phyloP scores from a whole-genome alignment of 92 coral and sea anemone species.

The Palythoa caribaeorum region DNA sequence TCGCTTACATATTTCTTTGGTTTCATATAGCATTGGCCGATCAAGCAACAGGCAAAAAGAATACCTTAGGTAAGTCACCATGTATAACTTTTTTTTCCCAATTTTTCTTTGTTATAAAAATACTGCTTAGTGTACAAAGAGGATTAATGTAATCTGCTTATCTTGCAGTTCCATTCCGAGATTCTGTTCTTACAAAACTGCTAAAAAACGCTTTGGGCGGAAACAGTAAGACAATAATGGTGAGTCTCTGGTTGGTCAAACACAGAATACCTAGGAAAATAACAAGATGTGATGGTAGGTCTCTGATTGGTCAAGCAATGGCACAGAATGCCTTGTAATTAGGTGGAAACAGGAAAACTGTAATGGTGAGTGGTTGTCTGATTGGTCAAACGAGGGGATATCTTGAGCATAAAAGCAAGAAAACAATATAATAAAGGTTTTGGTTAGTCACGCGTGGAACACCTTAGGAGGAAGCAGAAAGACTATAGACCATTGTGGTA shows the following conservation, averaged over 20 bases:
- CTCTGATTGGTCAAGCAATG: not conserved
- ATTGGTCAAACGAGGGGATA: not conserved
- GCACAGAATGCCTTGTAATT: not conserved
- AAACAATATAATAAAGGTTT: not conserved
- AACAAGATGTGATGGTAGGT: not conserved
- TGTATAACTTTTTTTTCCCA: not conserved
- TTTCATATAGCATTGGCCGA: conserved; percentile 83
- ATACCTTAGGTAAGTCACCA: conserved; percentile 69
- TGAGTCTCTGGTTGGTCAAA: conserved; percentile 17
- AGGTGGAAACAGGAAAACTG: not conserved
- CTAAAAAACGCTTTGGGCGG: conserved; percentile 93
- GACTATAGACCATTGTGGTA: too few relatives aligned
- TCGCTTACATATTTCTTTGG: not conserved
- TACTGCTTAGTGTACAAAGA: not conserved
- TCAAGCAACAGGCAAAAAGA: conserved; percentile 86
- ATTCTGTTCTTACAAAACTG: conserved; percentile 87
- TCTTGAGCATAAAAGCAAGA: not conserved
- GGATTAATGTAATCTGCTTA: not conserved
- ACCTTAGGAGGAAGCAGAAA: not conserved
- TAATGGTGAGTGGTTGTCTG: not conserved
- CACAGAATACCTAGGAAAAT: too few relatives aligned
- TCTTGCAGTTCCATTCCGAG: conserved; percentile 87
- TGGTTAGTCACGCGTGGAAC: not conserved
- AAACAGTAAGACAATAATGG: conserved; percentile 93
- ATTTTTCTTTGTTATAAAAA: not conserved